phyloP scores from a whole-genome alignment of 1,140 invertebrate species.

The Drosophila willistoni region DNA sequence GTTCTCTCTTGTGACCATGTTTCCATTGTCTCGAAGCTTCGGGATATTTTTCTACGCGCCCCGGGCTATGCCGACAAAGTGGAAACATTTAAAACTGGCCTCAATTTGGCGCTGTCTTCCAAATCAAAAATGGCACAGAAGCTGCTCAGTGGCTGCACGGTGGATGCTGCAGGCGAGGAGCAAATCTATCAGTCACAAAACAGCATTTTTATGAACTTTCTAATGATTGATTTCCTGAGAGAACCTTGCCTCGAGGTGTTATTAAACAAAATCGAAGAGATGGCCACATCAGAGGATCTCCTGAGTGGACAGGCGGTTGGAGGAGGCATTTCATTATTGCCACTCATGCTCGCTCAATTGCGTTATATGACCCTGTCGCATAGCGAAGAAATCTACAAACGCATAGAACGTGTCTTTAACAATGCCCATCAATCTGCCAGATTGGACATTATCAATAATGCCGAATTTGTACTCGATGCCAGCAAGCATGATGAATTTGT shows the following conservation, averaged over 20 bases:
- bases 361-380: constrained; percentile 70
- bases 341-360: constrained; percentile 69
- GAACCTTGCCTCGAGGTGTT: constrained; percentile 82
- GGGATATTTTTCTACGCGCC: constrained; percentile 60
- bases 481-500: constrained; percentile 78
- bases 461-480: constrained; percentile 68
- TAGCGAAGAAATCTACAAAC: constrained; percentile 59
- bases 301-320: constrained; percentile 12
- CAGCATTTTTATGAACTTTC: constrained; percentile 83
- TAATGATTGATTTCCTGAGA: constrained; percentile 83
- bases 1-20: constrained; percentile 77
- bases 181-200: constrained; percentile 82
- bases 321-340: constrained; percentile 43
- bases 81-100: constrained; percentile 79
- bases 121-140: constrained; percentile 78
- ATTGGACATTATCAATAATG: constrained; percentile 68
- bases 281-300: constrained; percentile 40
- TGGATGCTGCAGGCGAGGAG: constrained; percentile 67
- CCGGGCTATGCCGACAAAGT: constrained; percentile 71
- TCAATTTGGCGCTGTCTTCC: constrained; percentile 74
- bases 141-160: constrained; percentile 72
- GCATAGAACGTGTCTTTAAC: constrained; percentile 67
- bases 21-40: constrained; percentile 70
- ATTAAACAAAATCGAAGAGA: constrained; percentile 77
- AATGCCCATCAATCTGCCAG: constrained; percentile 45